Evolutionary conservation across 2,888 invertebrate species (phyloP), one percentile per base, ranked within the genome.

Genomic region (Drymonia ruficornis): DNA sequence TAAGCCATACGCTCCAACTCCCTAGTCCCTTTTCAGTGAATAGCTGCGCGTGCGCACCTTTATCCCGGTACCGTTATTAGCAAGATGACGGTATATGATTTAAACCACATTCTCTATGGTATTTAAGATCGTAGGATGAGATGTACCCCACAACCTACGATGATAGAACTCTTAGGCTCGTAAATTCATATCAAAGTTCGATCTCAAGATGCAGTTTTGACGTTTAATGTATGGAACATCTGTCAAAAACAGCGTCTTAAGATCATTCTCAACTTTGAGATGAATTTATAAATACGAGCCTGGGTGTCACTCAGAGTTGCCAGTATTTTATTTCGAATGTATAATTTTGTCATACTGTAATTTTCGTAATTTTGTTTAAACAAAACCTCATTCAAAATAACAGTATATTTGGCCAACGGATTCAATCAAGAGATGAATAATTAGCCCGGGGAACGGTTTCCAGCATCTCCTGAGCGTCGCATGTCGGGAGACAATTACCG

Each of bases 401-500:
- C 47, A n/a, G n/a, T 29, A 18, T 13, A 18, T 7, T 29, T 28
- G 19, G 19, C 15, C 34, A 31, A 8, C 43, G 28, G 29, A 34
- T 34, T 16, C 34, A 47, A 47, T 47, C 47, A 47, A 34, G 34
- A 34, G 5, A 15, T 29, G 46, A 29, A 46, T 46, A 46, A 46
- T 46, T 29, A 46, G 16, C 46, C 46, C n/a, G 29, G 46, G 42
- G 11, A 42, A 42, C 49, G 13, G 46, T 46, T 46, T 28, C 46
- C 46, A 28, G 46, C 29, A 11, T 9, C 18, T 44, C 44, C 23
- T 15, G n/a, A 18, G 53, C 48, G 61, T 78, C 56, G 78, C 81
- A 74, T 80, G 80, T 65, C 57, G 50, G 36, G 50, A 54, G 49
- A 66, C 78, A 72, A 80, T 78, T 79, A 72, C 68, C 55, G 34